Conservation (phyloP, 2,113 vertebrate species). For the Hassar affinis region DNA sequence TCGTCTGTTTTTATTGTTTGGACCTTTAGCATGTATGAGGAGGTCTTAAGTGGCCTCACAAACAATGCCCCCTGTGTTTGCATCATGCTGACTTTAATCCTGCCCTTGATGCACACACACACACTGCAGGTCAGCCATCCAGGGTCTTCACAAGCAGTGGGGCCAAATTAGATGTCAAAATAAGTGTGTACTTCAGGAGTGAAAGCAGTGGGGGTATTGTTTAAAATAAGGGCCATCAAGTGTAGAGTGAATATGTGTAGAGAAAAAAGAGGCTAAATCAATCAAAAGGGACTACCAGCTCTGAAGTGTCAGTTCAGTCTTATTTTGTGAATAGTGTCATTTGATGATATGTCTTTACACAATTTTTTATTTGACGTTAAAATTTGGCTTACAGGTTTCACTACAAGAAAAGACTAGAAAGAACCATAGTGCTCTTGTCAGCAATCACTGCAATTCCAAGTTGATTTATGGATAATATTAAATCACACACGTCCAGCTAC, state of each 20-base stretch:
- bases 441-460: constrained; percentile 1
- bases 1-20: constrained; percentile 72
- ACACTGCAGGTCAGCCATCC: constrained; percentile 50
- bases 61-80: constrained; percentile 62
- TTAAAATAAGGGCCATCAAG: constrained; percentile 52
- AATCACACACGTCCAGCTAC: constrained; percentile 15
- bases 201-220: constrained; percentile 50
- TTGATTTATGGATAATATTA: constrained; percentile 20
- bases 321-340: background rate
- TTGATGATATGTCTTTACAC: constrained; percentile 10
- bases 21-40: constrained; percentile 68
- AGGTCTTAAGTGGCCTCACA: constrained; percentile 69
- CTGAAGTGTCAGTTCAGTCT: constrained; percentile 8
- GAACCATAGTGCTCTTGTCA: constrained; percentile 15
- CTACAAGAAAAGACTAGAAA: constrained; percentile 9
- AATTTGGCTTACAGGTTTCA: constrained; percentile 17
- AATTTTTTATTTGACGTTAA: background rate
- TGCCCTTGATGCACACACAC: constrained; percentile 37
- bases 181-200: constrained; percentile 51
- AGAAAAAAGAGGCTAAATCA: constrained; percentile 35
- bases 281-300: constrained; percentile 30
- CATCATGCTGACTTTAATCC: constrained; percentile 45
- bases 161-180: constrained; percentile 63
- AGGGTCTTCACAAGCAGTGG: constrained; percentile 50
- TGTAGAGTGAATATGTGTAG: constrained; percentile 27